These are phyloP conservation scores for Lycophotia porphyrea DNA, from an alignment of 2,888 invertebrate species.

Conservation along the genomic window DNA sequence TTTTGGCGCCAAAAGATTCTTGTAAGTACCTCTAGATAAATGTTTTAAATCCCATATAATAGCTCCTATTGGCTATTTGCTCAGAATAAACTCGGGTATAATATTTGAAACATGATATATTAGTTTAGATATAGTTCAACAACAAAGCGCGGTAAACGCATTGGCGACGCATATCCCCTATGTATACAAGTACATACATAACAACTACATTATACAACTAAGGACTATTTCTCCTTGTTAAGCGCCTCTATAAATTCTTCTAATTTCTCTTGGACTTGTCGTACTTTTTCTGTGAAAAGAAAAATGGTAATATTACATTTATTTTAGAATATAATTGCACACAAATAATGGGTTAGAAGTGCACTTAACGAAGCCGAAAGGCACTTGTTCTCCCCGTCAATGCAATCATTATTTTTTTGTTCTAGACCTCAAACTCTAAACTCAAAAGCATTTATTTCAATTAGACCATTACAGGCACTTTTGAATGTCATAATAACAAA, in stretches of 20 bases:
- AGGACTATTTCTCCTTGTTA: constrained; percentile 97
- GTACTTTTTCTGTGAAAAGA: constrained; percentile 95
- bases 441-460: no score
- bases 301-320: no score
- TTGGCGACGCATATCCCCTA: constrained; percentile 43
- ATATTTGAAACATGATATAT: background rate
- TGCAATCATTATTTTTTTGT: no score
- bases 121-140: background rate
- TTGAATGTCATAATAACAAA: no score
- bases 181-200: constrained; percentile 48
- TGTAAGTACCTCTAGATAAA: background rate
- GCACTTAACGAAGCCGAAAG: no score
- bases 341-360: no score
- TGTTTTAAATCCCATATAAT: background rate
- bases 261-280: constrained; percentile 99
- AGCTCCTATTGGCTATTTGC: background rate
- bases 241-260: constrained; percentile 99
- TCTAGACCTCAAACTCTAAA: no score
- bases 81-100: background rate
- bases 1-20: background rate
- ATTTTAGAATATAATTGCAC: no score
- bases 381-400: no score
- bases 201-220: constrained; percentile 60
- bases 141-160: constrained; percentile 10
- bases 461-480: no score